phyloP scores from a whole-genome alignment of 1,140 invertebrate species.

The Lanistes nyassanus region DNA sequence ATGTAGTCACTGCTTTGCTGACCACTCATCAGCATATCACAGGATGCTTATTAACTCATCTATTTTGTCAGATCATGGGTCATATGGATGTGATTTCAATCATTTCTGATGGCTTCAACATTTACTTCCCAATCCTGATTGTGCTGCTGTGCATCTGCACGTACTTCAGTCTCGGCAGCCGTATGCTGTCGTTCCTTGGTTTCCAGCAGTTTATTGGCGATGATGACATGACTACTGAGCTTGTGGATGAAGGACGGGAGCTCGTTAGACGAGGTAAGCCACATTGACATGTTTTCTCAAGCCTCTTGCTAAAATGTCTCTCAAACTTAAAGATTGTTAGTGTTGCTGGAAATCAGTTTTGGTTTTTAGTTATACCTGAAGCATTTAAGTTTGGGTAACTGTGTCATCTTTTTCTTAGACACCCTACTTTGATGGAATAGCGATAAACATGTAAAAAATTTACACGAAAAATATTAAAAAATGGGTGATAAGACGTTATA shows the following conservation, averaged over 20 bases:
- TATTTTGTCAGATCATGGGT: slow-evolving; percentile 91
- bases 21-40: no score
- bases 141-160: slow-evolving; percentile 92
- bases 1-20: no score
- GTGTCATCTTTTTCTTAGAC: no score
- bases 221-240: slow-evolving; percentile 90
- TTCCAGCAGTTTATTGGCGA: slow-evolving; percentile 96
- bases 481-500: no score
- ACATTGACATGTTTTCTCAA: background rate
- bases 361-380: background rate
- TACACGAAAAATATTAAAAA: no score
- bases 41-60: background rate
- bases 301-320: no score
- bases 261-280: slow-evolving; percentile 77
- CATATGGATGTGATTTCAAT: slow-evolving; percentile 99
- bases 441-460: no score
- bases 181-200: slow-evolving; percentile 87
- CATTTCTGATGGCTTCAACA: slow-evolving; percentile 97
- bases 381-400: no score
- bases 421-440: no score
- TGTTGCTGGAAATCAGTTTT: no score
- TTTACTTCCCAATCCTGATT: slow-evolving; percentile 98
- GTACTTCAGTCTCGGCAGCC: slow-evolving; percentile 93
- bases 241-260: slow-evolving; percentile 92
- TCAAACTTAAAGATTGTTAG: no score